These are phyloP conservation scores for Loripinus fragilis DNA, from an alignment of 2,888 invertebrate genomes.

Conservation along the genomic window DNA sequence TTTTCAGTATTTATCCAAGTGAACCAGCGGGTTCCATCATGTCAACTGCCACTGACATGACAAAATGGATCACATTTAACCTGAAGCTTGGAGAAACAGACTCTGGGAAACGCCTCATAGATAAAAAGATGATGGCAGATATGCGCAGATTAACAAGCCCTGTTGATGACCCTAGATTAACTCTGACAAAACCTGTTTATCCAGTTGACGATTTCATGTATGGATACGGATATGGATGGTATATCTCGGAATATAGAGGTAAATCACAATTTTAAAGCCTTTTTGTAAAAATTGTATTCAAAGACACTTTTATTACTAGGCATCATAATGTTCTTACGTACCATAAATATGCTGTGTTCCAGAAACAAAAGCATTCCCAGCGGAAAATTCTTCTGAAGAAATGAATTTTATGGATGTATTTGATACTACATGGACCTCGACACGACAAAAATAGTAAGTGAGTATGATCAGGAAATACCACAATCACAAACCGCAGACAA, in stretches of 20 bases:
- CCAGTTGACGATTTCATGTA: constrained; percentile 57
- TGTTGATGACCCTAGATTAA: not conserved
- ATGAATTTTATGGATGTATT: too few species aligned
- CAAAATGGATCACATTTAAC: constrained; percentile 73
- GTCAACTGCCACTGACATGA: constrained; percentile 74
- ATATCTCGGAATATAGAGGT: constrained; percentile 72
- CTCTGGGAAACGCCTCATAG: constrained; percentile 42
- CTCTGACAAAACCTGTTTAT: constrained; percentile 45
- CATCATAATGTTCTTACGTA: too few species aligned
- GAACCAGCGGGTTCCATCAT: constrained; percentile 75
- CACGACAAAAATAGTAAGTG: too few species aligned
- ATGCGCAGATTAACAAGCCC: not conserved
- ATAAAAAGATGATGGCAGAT: not conserved
- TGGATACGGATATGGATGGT: constrained; percentile 74
- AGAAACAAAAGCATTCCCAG: too few species aligned
- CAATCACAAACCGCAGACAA: too few species aligned
- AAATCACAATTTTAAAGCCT: too few species aligned
- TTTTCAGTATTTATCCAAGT: constrained; percentile 50
- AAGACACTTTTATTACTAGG: too few species aligned
- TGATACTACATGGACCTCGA: too few species aligned
- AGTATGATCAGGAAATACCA: too few species aligned
- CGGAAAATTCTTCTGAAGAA: too few species aligned
- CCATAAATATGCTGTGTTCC: too few species aligned
- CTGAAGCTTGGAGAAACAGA: constrained; percentile 55
- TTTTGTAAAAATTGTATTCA: too few species aligned